Percentiles rank a stretch among this genome's conserved stretches.
phyloP scores from a whole-genome alignment of 2,888 invertebrate genomes.

The Synergus japonicus region DNA sequence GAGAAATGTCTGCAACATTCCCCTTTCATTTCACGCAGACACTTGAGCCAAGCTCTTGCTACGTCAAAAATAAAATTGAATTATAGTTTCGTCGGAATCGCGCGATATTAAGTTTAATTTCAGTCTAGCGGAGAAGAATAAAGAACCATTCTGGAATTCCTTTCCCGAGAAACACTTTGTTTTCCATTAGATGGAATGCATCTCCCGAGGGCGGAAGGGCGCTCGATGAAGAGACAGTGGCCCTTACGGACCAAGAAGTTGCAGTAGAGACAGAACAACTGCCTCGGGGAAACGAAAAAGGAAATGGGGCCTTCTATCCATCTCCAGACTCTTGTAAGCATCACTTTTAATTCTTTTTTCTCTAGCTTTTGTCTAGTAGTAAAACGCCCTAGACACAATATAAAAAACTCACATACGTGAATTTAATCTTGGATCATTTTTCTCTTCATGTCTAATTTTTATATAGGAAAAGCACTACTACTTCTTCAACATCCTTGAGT shows the following conservation, averaged over 20 bases:
- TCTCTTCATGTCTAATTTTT: neutral
- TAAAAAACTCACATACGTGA: conserved; percentile 16
- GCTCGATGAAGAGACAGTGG: conserved; percentile 49
- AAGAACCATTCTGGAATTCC: conserved; percentile 38
- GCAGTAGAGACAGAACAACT: conserved; percentile 48
- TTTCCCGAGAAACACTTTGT: conserved; percentile 49
- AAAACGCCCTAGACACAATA: conserved; percentile 47
- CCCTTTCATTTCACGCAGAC: neutral
- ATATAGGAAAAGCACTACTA: too few species aligned
- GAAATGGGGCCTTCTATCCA: conserved; percentile 46
- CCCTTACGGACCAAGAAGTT: conserved; percentile 50
- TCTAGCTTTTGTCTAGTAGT: conserved; percentile 45
- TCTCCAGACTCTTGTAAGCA: conserved; percentile 47
- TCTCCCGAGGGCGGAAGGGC: conserved; percentile 49
- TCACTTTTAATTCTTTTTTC: neutral
- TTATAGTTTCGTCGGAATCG: conserved; percentile 32
- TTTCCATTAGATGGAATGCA: conserved; percentile 53
- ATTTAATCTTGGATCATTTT: neutral
- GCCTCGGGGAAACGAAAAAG: conserved; percentile 51
- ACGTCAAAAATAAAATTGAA: conserved; percentile 34
- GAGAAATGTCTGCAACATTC: neutral
- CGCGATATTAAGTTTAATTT: conserved; percentile 38
- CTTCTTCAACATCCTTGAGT: neutral
- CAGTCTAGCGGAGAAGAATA: conserved; percentile 35
- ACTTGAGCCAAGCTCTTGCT: neutral